Evolutionary conservation across 2,113 vertebrate species (phyloP).

Genomic region (Toxotes chatareus): DNA sequence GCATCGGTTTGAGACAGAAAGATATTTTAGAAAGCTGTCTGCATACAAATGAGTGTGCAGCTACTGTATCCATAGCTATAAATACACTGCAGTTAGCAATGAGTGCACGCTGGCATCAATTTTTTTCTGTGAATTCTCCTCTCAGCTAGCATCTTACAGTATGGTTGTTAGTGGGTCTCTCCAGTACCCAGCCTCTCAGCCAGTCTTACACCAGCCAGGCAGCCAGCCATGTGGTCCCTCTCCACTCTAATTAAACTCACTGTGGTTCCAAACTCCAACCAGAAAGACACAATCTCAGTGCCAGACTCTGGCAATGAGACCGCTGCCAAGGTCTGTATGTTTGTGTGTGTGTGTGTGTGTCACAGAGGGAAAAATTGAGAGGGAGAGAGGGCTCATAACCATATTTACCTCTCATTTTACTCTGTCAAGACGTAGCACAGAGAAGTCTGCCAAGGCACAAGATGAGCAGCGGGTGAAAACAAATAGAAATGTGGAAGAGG

Average conservation of each 20-base stretch:
- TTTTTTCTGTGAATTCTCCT: constrained; percentile 7
- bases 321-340: constrained; percentile 54
- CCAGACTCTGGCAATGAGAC: constrained; percentile 41
- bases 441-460: constrained; percentile 52
- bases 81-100: constrained; percentile 43
- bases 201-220: constrained; percentile 52
- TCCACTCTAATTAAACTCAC: constrained; percentile 78
- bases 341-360: constrained; percentile 34
- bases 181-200: constrained; percentile 48
- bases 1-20: constrained; percentile 23
- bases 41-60: constrained; percentile 63
- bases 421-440: constrained; percentile 53
- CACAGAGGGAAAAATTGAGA: constrained; percentile 40
- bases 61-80: constrained; percentile 49
- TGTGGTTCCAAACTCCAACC: constrained; percentile 68
- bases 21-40: constrained; percentile 38
- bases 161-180: constrained; percentile 42
- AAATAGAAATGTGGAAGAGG: constrained; percentile 51
- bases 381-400: constrained; percentile 44
- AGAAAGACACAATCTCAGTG: constrained; percentile 62
- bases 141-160: constrained; percentile 7
- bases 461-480: constrained; percentile 32
- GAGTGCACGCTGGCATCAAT: constrained; percentile 13
- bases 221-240: constrained; percentile 68
- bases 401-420: constrained; percentile 72